phyloP scores from a whole-genome alignment of 2,888 invertebrate genomes.

The Machimus atricapillus region DNA sequence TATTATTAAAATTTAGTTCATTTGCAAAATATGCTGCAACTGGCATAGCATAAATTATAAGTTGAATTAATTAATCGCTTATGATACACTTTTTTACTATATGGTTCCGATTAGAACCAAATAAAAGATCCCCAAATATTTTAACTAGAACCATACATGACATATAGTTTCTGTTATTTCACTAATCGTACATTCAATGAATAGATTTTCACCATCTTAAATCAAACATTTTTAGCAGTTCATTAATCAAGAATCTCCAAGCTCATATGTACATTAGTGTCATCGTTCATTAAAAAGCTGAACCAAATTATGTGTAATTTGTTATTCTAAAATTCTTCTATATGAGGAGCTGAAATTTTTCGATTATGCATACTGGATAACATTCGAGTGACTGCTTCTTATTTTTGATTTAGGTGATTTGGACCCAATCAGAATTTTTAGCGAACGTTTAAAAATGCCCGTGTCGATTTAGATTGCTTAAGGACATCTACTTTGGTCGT shows the following conservation, averaged over 20 bases:
- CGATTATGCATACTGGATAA: not conserved
- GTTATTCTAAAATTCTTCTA: too few species aligned
- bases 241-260: not conserved
- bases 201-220: not conserved
- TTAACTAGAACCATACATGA: too few species aligned
- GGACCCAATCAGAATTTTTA: not conserved
- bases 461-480: not conserved
- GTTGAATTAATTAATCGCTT: too few species aligned
- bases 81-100: too few species aligned
- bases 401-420: not conserved
- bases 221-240: not conserved
- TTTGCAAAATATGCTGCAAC: too few species aligned
- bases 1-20: too few species aligned
- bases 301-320: not conserved
- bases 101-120: too few species aligned
- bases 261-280: not conserved
- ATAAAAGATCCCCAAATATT: too few species aligned
- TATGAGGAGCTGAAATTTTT: not conserved
- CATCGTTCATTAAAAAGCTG: not conserved
- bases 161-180: not conserved
- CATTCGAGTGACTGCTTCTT: constrained; percentile 13
- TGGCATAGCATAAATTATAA: too few species aligned
- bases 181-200: too few species aligned
- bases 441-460: not conserved
- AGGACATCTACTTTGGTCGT: not conserved